Conservation (phyloP, 2,113 vertebrate species). For the Apodemus speciosus region DNA sequence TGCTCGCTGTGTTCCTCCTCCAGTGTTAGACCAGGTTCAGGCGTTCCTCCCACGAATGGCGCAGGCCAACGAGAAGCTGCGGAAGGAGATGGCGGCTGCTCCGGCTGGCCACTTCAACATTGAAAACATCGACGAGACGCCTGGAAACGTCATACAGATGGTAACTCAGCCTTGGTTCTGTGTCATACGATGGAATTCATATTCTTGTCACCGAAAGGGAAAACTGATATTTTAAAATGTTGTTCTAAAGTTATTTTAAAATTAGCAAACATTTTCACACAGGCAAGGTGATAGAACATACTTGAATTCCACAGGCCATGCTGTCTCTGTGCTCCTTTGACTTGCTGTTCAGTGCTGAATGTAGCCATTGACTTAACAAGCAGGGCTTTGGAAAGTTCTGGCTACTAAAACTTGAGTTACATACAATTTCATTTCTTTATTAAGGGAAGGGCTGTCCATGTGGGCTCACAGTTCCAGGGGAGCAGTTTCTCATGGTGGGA, state of each 20-base stretch:
- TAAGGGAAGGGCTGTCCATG: background rate
- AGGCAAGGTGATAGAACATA: background rate
- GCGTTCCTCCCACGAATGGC: conserved; percentile 94
- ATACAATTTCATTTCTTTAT: background rate
- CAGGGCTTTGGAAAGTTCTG: background rate
- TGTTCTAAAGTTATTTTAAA: background rate
- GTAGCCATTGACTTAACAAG: background rate
- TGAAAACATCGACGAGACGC: conserved; percentile 87
- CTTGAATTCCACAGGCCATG: too few relatives aligned
- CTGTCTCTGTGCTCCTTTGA: too few relatives aligned
- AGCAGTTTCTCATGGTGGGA: background rate
- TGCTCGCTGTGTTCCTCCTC: conserved; percentile 23
- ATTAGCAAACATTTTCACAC: background rate
- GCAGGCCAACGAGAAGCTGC: conserved; percentile 91
- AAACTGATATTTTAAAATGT: background rate
- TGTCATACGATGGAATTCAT: background rate
- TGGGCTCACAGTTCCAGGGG: background rate
- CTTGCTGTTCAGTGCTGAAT: background rate
- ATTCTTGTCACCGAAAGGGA: background rate
- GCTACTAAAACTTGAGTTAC: background rate
- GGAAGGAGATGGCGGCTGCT: conserved; percentile 87
- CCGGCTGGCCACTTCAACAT: conserved; percentile 90
- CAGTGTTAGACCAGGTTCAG: conserved; percentile 92
- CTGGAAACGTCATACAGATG: conserved; percentile 93
- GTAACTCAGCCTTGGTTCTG: conserved; percentile 80